phyloP scores from a whole-genome alignment of 1,140 invertebrate species.

The Venturia canescens region DNA sequence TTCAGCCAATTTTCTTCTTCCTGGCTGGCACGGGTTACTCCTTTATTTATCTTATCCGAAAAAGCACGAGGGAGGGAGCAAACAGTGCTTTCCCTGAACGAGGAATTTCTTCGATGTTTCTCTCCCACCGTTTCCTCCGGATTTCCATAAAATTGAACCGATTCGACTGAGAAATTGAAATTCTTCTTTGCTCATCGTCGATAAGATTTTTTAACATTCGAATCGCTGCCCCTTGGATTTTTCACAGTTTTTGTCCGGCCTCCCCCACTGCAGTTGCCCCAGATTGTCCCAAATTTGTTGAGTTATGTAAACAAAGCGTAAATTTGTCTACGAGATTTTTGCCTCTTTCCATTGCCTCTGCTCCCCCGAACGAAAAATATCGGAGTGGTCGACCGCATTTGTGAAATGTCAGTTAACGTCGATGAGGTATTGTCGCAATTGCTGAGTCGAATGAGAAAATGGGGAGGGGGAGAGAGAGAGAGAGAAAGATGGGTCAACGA shows the following conservation, averaged over 20 bases:
- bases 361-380: no score
- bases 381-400: not conserved
- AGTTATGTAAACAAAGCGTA: no score
- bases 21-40: conserved; percentile 7
- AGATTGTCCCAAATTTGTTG: no score
- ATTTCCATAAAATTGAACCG: no score
- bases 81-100: not conserved
- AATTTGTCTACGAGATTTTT: not conserved
- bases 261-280: no score
- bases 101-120: not conserved
- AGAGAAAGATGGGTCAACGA: conserved; percentile 58
- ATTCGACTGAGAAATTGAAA: no score
- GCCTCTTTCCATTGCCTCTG: not conserved
- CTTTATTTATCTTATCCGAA: conserved; percentile 8
- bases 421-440: conserved; percentile 1
- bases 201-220: no score
- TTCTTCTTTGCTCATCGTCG: no score
- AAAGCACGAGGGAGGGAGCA: not conserved
- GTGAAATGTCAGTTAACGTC: not conserved
- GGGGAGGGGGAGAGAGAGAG: conserved; percentile 30
- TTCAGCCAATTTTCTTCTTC: conserved; percentile 20
- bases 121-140: no score
- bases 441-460: not conserved
- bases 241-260: no score
- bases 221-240: no score